Conservation (phyloP, 1,140 invertebrate species). For the Neomicropteryx cornuta region DNA sequence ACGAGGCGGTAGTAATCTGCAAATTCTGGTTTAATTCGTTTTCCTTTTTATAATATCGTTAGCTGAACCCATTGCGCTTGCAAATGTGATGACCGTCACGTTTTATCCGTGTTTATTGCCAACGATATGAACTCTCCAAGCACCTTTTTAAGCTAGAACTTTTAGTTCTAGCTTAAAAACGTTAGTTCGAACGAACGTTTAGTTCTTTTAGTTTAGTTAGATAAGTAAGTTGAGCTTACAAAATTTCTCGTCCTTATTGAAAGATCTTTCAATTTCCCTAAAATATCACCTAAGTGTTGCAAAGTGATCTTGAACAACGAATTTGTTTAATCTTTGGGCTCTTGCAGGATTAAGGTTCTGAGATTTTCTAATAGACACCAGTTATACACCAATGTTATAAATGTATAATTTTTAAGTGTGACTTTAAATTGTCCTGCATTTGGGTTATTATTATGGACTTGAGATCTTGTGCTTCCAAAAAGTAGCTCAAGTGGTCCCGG, state of each 20-base stretch:
- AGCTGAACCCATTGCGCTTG: slow-evolving; percentile 20
- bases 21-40: slow-evolving; percentile 19
- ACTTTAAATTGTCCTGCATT: not conserved
- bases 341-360: slow-evolving; percentile 25
- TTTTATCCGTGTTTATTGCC: slow-evolving; percentile 27
- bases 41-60: slow-evolving; percentile 28
- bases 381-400: too few relatives aligned
- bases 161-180: too few relatives aligned
- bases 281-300: slow-evolving; percentile 18
- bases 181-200: too few relatives aligned
- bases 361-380: too few relatives aligned
- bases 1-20: slow-evolving; percentile 18
- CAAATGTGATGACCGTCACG: slow-evolving; percentile 27
- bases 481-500: not conserved
- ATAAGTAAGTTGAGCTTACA: slow-evolving; percentile 25
- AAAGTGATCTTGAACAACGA: slow-evolving; percentile 23
- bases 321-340: slow-evolving; percentile 27
- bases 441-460: not conserved
- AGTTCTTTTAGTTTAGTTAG: too few relatives aligned
- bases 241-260: slow-evolving; percentile 33
- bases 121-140: slow-evolving; percentile 24
- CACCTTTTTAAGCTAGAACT: slow-evolving; percentile 25
- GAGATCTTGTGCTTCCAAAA: not conserved
- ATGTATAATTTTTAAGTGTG: too few relatives aligned
- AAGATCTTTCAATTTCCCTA: slow-evolving; percentile 20